Base-by-base conservation (phyloP, 1,140 invertebrate genomes). In the Scaptodrosophila lebanonensis region DNA sequence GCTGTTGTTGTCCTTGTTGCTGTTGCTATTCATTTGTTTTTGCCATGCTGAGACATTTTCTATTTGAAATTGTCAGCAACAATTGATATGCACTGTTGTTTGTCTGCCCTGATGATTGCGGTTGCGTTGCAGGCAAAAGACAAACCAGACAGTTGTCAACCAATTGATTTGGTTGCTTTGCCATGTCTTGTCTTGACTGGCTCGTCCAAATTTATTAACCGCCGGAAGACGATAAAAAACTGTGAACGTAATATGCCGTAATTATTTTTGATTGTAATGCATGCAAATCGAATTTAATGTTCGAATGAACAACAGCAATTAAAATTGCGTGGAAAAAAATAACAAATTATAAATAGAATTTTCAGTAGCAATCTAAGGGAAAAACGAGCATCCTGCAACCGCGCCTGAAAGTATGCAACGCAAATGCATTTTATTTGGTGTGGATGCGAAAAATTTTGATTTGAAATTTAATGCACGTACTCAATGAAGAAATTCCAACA, bases 401-500 rank as follows among this genome's bases (percentile, higher is more conserved):
- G 66, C 72, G 65, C 60, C 65, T 52, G 48, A 48, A 49, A 73
- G 54, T 53, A 66, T 66, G 68, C 73, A 72, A 54, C 56, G 53
- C 15, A 73, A 82, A 69, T 66, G 69, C 61, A 66, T 66, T 68
- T 60, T 44, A 66, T 48, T 47, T 39, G 39, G 32, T 22, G 15
- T 36, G 35, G 42, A 42, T 47, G 61, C 12, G 36, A 54, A 51
- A 73, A 82, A 73, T 42, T 42, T 42, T 82, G 69, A 82, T 82
- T 82, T 75, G 48, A 83, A 67, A 82, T 82, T 82, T 82, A 82
- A 82, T 70, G 70, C 75, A 82, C 75, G 75, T 82, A 82, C 69
- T 82, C 75, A 82, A 82, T 82, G 76, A 82, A 82, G 75, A 82
- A 82, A 82, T 82, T 82, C 75, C 75, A 82, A 49, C 70, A 75